Evolutionary conservation across 2,888 invertebrate genomes (phyloP), one percentile per base, ranked within the genome.

Genomic region (Hypena proboscidalis): DNA sequence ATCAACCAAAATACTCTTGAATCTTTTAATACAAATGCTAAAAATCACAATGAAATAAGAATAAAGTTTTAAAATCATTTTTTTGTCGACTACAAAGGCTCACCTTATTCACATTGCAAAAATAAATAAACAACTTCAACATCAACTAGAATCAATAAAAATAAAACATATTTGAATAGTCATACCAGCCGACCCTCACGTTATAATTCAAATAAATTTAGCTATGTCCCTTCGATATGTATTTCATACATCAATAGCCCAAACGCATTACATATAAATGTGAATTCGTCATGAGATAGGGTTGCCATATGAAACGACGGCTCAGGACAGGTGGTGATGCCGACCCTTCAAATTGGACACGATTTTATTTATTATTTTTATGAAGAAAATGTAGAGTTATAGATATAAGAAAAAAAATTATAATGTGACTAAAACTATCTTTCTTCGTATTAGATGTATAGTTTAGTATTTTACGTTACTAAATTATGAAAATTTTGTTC

Each of bases 161-260:
- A 39, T 4, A 14, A 38, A 38, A 39, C 11, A 32, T 17, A 46
- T 47, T 50, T 41, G 56, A 56, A 49, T 51, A 59, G 46, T 40
- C 33, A 51, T 46, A 50, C 37, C 40, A 25, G 19, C 30, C 19
- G 39, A 35, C 64, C 57, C 46, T 41, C 35, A 31, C 47, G 48
- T 48, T 60, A 59, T 53, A 56, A 67, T 58, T 58, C 58, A 44
- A 66, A 64, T 67, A 69, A 67, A 69, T 67, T 67, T 58, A 58
- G 60, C 63, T 58, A 58, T 53, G 55, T 53, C 58, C 57, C 64
- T 69, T 55, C 47, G 43, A 51, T 54, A 43, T 57, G 42, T 55
- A 60, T 68, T 59, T 56, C 66, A 49, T 70, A 54, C 58, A 66
- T 63, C 58, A 63, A 66, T 70, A 68, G 55, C 55, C 45, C 34